Evolutionary conservation across 2,797 vertebrate genomes (phyloP).

Genomic region (Passerculus sandwichensis): DNA sequence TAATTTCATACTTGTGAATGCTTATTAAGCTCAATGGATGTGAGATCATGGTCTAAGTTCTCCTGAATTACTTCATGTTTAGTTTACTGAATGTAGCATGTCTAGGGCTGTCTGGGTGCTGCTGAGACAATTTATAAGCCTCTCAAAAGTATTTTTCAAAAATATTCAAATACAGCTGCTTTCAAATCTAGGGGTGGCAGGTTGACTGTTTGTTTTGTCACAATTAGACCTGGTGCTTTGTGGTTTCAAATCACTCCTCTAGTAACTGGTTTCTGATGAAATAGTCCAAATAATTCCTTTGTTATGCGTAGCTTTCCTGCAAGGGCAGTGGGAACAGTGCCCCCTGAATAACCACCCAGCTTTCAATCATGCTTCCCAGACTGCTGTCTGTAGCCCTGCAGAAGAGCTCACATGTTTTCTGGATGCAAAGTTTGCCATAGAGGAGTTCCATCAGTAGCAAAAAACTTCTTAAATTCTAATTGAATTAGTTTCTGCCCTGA

Average conservation of each 20-base stretch:
- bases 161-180: background rate
- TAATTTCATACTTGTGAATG: background rate
- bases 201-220: background rate
- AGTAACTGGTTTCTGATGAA: background rate
- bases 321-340: background rate
- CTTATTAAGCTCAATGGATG: background rate
- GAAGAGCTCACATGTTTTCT: background rate
- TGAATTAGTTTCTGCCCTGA: fast-evolving
- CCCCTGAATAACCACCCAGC: background rate
- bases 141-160: background rate
- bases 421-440: background rate
- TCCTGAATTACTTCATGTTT: background rate
- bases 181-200: background rate
- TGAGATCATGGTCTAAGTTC: background rate
- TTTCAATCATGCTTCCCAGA: background rate
- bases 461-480: background rate
- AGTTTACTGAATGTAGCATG: background rate
- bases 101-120: background rate
- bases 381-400: background rate
- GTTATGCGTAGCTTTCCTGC: background rate
- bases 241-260: background rate
- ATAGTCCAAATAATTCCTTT: background rate
- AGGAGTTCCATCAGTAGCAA: background rate
- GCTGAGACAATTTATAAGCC: background rate
- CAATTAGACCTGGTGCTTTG: fast-evolving